Conservation (phyloP, 1,140 invertebrate genomes). For the Drosophila teissieri region DNA sequence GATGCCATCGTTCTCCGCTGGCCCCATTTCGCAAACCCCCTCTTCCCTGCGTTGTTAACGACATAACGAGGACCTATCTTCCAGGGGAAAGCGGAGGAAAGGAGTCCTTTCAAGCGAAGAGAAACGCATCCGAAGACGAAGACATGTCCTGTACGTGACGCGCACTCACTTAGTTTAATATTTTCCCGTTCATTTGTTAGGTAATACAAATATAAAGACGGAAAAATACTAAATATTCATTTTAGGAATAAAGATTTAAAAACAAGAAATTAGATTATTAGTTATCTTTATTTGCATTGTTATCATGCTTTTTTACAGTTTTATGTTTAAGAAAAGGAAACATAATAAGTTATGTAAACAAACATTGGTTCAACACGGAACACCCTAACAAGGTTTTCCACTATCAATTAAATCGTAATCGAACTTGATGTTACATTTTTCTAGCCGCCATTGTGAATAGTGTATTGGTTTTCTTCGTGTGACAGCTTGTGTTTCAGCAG, state of each 20-base stretch:
- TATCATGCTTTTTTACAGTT: not conserved
- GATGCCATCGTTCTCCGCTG: conserved; percentile 30
- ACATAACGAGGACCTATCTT: conserved; percentile 38
- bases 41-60: conserved; percentile 27
- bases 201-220: conserved; percentile 11
- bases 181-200: conserved; percentile 29
- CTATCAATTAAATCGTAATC: not conserved
- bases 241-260: not conserved
- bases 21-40: no score
- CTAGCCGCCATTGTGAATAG: not conserved
- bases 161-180: conserved; percentile 62
- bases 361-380: no score
- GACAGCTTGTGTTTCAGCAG: conserved; percentile 13
- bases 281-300: not conserved
- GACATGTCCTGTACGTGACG: conserved; percentile 58
- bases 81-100: conserved; percentile 7
- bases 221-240: not conserved
- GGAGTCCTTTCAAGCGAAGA: not conserved
- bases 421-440: not conserved
- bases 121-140: conserved; percentile 35
- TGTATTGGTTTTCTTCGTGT: conserved; percentile 6
- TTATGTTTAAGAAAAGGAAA: no score
- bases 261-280: not conserved
- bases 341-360: no score
- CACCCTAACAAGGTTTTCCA: no score